Evolutionary conservation across 2,797 vertebrate genomes (phyloP), one percentile per base, ranked within the genome.

Genomic region (Oryzias sinensis): DNA sequence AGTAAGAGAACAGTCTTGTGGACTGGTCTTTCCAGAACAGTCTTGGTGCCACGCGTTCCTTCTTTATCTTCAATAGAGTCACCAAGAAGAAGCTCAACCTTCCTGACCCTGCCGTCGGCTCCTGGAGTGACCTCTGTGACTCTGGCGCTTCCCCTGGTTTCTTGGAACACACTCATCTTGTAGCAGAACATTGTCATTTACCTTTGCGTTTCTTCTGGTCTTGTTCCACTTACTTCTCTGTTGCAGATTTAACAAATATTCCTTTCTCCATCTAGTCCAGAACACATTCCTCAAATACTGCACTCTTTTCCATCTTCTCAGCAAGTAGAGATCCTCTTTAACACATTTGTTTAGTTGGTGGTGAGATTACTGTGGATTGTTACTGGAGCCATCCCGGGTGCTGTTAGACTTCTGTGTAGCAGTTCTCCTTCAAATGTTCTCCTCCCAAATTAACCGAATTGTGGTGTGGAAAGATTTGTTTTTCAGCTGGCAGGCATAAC

Each of bases 1-100:
- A 40, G 49, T 40, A 51, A 18, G 14, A 51, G 49, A 33, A 51
- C 5, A 37, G 49, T 51, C 29, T 51, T 37, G 14, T 33, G 49
- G 17, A 37, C 37, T 17, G 49, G 29, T 5, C 29, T 51, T 37
- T 51, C 49, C n/a, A 40, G 40, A 51, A 51, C n/a, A 14, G 29
- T 51, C 29, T 13, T 51, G 0, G 8, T 17, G 11, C 29, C 17
- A 20, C 6, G n/a, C 18, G 9, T 18, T 51, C 49, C 29, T 40
- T 20, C 37, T 2, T 18, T 51, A 29, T 51, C 29, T 51, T 4
- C 1, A 40, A 16, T 18, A 40, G 49, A 18, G 29, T 40, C 29
- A 40, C 49, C 20, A 5, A 51, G 17, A n/a, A 51, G 49, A 51
- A 51, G 49, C 17, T 51, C 40, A 17, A 37, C 27, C 33, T 6